Conservation (phyloP, 1,140 invertebrate genomes). For the Apis cerana region DNA sequence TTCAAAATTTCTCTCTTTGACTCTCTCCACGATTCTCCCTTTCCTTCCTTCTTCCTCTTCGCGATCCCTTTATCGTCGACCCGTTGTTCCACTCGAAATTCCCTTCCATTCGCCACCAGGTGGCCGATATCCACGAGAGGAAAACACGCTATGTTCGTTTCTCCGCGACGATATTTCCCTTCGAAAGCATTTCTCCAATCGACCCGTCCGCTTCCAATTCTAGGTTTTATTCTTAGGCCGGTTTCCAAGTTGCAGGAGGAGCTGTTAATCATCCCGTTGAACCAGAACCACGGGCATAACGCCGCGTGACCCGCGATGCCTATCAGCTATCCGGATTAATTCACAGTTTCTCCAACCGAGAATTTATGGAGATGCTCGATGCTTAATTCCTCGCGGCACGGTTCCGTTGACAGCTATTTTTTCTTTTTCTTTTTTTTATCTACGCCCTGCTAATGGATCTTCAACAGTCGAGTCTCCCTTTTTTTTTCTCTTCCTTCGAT, state of each 20-base stretch:
- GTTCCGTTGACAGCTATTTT: slow-evolving; percentile 6
- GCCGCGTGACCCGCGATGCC: slow-evolving; percentile 16
- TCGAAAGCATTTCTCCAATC: too few relatives aligned
- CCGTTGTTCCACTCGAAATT: too few relatives aligned
- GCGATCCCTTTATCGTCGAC: too few relatives aligned
- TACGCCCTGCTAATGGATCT: slow-evolving; percentile 21
- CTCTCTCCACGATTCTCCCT: too few relatives aligned
- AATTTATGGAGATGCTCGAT: slow-evolving; percentile 18
- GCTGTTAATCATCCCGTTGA: slow-evolving; percentile 19
- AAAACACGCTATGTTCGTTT: too few relatives aligned
- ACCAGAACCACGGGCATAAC: slow-evolving; percentile 3
- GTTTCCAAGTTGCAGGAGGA: not conserved
- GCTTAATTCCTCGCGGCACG: slow-evolving; percentile 12
- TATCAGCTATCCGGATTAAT: slow-evolving; percentile 22
- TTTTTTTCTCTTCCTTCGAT: not conserved
- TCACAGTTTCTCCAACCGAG: slow-evolving; percentile 19
- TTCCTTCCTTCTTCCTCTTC: too few relatives aligned
- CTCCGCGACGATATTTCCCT: not conserved
- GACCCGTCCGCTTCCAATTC: not conserved
- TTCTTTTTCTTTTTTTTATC: slow-evolving; percentile 4
- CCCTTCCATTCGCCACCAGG: too few relatives aligned
- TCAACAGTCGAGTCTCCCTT: not conserved
- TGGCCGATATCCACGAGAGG: too few relatives aligned
- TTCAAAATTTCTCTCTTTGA: too few relatives aligned
- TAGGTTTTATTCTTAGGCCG: not conserved